A percentile compares a stretch with the other conserved stretches of the same genome.
phyloP scores from a whole-genome alignment of 1,140 invertebrate species.

The Liolophura sinensis region DNA sequence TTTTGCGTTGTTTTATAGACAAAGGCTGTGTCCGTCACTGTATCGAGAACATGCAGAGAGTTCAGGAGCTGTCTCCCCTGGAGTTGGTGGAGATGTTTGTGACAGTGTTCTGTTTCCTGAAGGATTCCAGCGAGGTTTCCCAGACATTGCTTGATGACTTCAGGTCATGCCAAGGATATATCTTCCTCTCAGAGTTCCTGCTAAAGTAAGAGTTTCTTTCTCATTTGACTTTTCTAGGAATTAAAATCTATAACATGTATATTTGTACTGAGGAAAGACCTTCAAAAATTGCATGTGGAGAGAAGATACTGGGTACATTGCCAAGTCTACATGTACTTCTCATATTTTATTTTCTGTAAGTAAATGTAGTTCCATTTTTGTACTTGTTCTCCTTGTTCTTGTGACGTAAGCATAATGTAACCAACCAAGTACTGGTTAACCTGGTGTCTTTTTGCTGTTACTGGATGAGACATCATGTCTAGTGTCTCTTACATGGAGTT shows the following conservation, averaged over 20 bases:
- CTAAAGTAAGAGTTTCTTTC: conserved; percentile 73
- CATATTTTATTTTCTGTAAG: no score
- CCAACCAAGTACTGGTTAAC: no score
- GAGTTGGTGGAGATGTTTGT: conserved; percentile 99
- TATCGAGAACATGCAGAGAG: conserved; percentile 94
- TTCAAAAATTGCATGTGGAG: no score
- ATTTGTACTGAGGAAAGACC: neutral
- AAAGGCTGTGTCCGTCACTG: conserved; percentile 94
- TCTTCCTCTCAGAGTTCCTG: conserved; percentile 92
- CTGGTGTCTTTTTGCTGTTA: no score
- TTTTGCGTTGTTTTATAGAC: conserved; percentile 66
- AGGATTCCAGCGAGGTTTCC: conserved; percentile 97
- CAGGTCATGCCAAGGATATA: conserved; percentile 89
- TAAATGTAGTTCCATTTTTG: no score
- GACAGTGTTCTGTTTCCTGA: conserved; percentile 96
- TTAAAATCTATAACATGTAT: no score
- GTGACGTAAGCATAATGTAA: no score
- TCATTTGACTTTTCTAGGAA: conserved; percentile 1
- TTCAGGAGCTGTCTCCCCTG: conserved; percentile 85
- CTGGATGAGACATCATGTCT: no score
- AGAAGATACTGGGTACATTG: no score
- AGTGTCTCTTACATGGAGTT: no score
- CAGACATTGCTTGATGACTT: conserved; percentile 95
- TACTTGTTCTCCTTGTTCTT: no score
- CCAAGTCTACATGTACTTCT: no score